Evolutionary conservation across 2,888 invertebrate species (phyloP), one percentile per base, ranked within the genome.

Genomic region (Patella depressa): DNA sequence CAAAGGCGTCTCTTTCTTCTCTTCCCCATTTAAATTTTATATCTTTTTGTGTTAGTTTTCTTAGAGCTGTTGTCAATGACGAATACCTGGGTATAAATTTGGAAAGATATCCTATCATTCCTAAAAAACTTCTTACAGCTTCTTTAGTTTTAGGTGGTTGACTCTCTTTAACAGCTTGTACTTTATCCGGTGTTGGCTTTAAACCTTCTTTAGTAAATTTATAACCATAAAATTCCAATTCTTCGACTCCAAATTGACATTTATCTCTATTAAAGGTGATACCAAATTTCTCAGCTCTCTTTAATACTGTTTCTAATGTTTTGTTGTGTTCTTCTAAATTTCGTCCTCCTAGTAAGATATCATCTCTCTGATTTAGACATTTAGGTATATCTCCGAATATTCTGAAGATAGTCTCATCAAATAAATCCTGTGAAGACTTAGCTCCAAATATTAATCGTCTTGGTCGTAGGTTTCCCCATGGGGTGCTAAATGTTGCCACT

Each of bases 21-120:
- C n/a, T 57, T n/a, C 55, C 57, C 59, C 59, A 65, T n/a, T 65
- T 65, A n/a, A n/a, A 65, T 65, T 65, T n/a, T 65, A 19, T 65
- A n/a, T 65, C 19, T n/a, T 65, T 65, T 2, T 65, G 59, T n/a
- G 59, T 65, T 5, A 65, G 59, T 57, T 57, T 15, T 57, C 57
- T 57, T 57, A 57, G 5, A 57, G 57, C 9, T 12, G 57, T 0
- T 5, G 57, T 57, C 14, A 57, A 57, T 12, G 57, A 59, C 19
- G 59, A 15, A 59, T 59, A 59, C 19, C 59, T 59, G 17, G 57
- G 15, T 15, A 15, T 59, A 19, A 59, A 59, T 15, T 12, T 59
- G n/a, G 59, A 15, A n/a, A 59, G 19, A 19, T 59, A 59, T 59
- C 59, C 59, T 59, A 59, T 59, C 59, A 59, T 59, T 19, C 59